A percentile compares a stretch with the other conserved stretches of the same genome.
Evolutionary conservation across 2,797 vertebrate genomes (phyloP).

Genomic region (Karalla daura): DNA sequence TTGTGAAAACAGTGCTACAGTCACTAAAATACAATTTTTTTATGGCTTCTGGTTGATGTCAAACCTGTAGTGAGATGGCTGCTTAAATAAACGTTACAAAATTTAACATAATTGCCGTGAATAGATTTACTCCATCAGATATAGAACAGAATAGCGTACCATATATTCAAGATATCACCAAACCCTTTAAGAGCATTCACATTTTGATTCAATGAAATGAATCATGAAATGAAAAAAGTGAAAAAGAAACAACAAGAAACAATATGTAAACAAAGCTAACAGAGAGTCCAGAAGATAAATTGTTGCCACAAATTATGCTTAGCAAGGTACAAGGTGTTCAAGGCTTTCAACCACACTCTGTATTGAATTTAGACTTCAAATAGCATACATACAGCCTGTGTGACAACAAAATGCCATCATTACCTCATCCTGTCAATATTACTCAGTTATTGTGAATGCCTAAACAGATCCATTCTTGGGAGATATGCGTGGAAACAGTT

Average conservation of each 20-base stretch:
- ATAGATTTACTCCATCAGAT: too few relatives aligned
- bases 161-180: too few relatives aligned
- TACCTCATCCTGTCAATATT: slow-evolving; percentile 25
- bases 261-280: not conserved
- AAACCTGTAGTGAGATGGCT: too few relatives aligned
- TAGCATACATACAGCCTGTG: slow-evolving; percentile 4
- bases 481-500: slow-evolving; percentile 32
- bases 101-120: too few relatives aligned
- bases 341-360: not conserved
- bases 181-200: too few relatives aligned
- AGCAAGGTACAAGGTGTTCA: not conserved
- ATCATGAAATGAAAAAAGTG: too few relatives aligned
- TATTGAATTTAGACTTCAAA: slow-evolving; percentile 6
- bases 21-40: too few relatives aligned
- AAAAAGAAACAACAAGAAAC: slow-evolving; percentile 15
- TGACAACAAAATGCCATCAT: slow-evolving; percentile 16
- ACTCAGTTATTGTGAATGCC: slow-evolving; percentile 12
- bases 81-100: too few relatives aligned
- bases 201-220: too few relatives aligned
- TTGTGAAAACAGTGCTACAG: too few relatives aligned
- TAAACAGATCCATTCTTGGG: slow-evolving; percentile 22
- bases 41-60: too few relatives aligned
- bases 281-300: not conserved
- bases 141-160: too few relatives aligned
- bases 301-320: not conserved